Conservation (phyloP, 2,113 vertebrate genomes). For the Hippocampus abdominalis region DNA sequence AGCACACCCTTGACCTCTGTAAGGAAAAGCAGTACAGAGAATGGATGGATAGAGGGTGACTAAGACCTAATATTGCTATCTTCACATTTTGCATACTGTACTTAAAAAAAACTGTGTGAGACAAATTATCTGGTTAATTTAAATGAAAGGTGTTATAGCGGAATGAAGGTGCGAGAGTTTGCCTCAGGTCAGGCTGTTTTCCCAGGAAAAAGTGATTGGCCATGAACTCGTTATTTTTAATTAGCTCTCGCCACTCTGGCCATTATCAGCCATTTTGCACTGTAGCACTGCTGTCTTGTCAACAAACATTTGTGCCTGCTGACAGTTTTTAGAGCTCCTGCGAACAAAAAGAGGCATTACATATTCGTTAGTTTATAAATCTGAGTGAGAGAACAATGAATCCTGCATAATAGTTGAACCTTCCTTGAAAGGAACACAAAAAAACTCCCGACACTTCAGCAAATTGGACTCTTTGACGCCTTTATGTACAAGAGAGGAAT, state of each 20-base stretch:
- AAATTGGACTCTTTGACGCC: neutral
- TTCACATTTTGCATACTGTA: too few species aligned
- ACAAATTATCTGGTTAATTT: slow-evolving; percentile 22
- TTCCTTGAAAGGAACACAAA: slow-evolving; percentile 3
- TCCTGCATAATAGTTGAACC: slow-evolving; percentile 38
- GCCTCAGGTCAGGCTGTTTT: slow-evolving; percentile 19
- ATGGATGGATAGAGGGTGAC: too few species aligned
- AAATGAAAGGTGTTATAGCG: slow-evolving; percentile 20
- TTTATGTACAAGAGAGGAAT: neutral
- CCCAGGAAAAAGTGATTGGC: slow-evolving; percentile 39
- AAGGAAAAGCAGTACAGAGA: too few species aligned
- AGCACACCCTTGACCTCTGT: too few species aligned
- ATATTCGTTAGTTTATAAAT: slow-evolving; percentile 19
- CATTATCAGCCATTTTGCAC: slow-evolving; percentile 29
- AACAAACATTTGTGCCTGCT: slow-evolving; percentile 28
- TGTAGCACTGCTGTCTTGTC: slow-evolving; percentile 37
- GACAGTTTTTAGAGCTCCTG: slow-evolving; percentile 31
- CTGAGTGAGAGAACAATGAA: slow-evolving; percentile 33
- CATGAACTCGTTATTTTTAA: slow-evolving; percentile 53
- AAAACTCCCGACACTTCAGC: neutral
- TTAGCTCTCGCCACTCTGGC: slow-evolving; percentile 31
- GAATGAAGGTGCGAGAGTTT: slow-evolving; percentile 17
- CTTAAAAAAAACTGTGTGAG: neutral
- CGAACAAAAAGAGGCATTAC: slow-evolving; percentile 1
- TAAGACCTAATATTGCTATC: neutral